Conservation (phyloP, 2,113 vertebrate genomes). For the Tauraco erythrolophus region DNA sequence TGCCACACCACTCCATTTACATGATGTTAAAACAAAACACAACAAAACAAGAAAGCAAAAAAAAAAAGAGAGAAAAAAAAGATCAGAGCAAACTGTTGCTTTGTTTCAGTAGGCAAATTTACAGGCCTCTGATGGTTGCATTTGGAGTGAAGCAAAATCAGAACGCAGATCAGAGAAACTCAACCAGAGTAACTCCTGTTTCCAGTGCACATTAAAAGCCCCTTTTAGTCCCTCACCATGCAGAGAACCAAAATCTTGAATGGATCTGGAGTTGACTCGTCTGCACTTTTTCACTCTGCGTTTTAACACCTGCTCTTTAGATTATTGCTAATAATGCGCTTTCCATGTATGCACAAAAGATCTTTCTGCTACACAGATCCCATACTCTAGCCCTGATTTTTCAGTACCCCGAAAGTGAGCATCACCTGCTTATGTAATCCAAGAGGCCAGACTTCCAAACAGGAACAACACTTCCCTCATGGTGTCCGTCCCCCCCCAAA, state of each 20-base stretch:
- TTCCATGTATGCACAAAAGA: background rate
- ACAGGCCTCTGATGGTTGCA: background rate
- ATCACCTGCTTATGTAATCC: background rate
- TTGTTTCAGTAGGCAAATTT: background rate
- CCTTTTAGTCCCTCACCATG: background rate
- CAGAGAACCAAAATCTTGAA: background rate
- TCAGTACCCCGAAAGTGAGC: background rate
- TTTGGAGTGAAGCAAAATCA: background rate
- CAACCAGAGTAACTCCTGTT: background rate
- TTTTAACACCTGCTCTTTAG: background rate
- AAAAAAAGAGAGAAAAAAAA: too few species aligned
- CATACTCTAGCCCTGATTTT: background rate
- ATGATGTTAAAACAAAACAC: background rate
- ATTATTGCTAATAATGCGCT: background rate
- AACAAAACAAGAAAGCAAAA: background rate
- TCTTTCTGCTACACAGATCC: background rate
- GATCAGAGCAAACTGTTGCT: slow-evolving; percentile 18
- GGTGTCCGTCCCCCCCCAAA: fast-evolving
- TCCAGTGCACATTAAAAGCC: background rate
- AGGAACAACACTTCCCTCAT: background rate
- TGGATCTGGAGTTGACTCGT: fast-evolving
- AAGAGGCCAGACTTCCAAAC: background rate
- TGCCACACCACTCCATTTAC: background rate
- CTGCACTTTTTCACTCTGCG: background rate
- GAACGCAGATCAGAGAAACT: background rate